Percentiles rank a stretch among this genome's conserved stretches.
These are phyloP conservation scores for Lacerta viridis DNA, from an alignment of 2,797 vertebrate species.

Conservation along the genomic window DNA sequence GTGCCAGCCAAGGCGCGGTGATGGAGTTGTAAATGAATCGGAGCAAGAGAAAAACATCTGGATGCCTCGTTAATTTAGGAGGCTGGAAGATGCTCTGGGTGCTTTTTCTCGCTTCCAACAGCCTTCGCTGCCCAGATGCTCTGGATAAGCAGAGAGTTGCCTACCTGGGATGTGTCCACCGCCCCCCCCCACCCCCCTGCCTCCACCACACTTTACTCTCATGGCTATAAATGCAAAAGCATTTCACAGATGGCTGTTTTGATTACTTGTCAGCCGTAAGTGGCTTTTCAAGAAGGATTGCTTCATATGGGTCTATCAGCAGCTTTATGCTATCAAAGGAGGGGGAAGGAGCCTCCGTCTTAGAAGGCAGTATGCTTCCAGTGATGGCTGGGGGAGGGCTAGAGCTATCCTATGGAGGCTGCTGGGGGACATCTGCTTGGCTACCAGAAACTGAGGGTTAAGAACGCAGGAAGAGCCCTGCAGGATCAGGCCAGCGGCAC, in stretches of 20 bases:
- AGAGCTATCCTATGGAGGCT: not conserved
- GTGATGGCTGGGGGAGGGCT: not conserved
- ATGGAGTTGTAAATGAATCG: not conserved
- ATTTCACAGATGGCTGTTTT: not conserved
- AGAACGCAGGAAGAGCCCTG: too few species aligned
- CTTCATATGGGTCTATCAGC: not conserved
- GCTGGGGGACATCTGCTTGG: not conserved
- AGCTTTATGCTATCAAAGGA: not conserved
- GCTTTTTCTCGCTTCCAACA: too few species aligned
- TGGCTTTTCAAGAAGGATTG: not conserved
- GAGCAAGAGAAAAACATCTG: conserved; percentile 7
- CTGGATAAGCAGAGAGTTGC: not conserved
- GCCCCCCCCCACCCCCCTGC: too few species aligned
- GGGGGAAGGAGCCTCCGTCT: not conserved
- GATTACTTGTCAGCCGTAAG: too few species aligned
- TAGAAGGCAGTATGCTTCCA: not conserved
- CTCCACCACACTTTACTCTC: not conserved
- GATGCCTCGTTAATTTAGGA: conserved; percentile 2
- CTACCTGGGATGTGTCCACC: not conserved
- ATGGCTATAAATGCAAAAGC: not conserved
- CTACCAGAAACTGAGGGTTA: not conserved
- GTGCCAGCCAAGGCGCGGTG: too few species aligned
- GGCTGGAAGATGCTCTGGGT: not conserved
- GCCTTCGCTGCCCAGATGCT: not conserved
- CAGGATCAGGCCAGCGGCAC: too few species aligned